Base-by-base conservation (phyloP, 64 coral and sea anemone genomes). In the Cladopsammia gracilis region DNA sequence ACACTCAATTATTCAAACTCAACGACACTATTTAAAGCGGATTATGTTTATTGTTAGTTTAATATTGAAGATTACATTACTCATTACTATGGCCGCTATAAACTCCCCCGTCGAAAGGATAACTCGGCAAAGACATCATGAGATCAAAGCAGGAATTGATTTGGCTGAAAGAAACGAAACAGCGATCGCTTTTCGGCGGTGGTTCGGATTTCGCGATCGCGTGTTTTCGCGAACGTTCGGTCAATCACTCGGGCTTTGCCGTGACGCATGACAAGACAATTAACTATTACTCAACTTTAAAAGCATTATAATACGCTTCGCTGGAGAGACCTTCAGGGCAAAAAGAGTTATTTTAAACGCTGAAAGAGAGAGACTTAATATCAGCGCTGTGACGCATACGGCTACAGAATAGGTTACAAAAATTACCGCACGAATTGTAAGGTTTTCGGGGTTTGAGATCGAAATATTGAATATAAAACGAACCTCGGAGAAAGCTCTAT, bases 161-260 rank as follows among this genome's bases (percentile, higher is more conserved):
- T 49, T 2, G 15, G 6, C 4, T 15, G 54, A 42, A 62, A 48
- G 42, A 34, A 34, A 34, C 47, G 6, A 26, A 82, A 34, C 10
- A 42, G 53, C 18, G 34, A 46, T 60, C 8, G 6, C 14, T 25
- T 59, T 60, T 58, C 12, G 56, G 19, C 15, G 26, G 3, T 7
- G 9, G 10, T 77, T 72, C 51, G 77, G 12, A 15, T 58, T 46
- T 23, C 19, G 46, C 13, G 19, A 15, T 84, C 61, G 80, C 80
- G 20, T 84, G 60, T 23, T 51, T 0, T 84, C 80, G 60, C 9
- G 80, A 84, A 84, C 58, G 61, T 84, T 84, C 80, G 60, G 45
- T 45, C 25, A 43, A 7, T 61, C 57, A 9, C 2, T 62, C 57
- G 54, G 44, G 5, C 19, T 20, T 14, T 14, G 80, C 46, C 46